These are phyloP conservation scores for Acronicta aceris DNA, from an alignment of 2,888 invertebrate genomes.

Conservation along the genomic window DNA sequence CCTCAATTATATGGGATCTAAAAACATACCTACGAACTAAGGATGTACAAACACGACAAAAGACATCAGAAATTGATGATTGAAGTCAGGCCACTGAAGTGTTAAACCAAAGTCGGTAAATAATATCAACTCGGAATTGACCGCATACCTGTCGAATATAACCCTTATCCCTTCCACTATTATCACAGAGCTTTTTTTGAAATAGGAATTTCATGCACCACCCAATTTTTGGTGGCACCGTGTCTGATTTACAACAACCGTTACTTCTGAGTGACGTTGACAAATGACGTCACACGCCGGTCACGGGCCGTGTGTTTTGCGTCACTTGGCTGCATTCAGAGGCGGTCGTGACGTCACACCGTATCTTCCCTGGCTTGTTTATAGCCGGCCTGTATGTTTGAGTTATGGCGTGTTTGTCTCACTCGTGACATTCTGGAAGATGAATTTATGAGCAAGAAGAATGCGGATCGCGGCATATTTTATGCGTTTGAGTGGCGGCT, in stretches of 20 bases:
- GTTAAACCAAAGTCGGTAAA: no score
- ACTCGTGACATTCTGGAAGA: constrained; percentile 66
- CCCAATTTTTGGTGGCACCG: constrained; percentile 50
- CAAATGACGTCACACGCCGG: constrained; percentile 79
- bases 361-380: constrained; percentile 73
- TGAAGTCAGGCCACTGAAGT: no score
- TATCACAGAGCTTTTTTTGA: constrained; percentile 51
- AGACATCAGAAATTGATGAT: constrained; percentile 15
- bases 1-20: no score
- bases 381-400: constrained; percentile 71
- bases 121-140: constrained; percentile 50
- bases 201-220: constrained; percentile 45
- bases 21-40: no score
- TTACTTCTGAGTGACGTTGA: constrained; percentile 76
- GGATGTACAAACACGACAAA: no score
- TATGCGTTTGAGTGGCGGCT: constrained; percentile 55
- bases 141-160: constrained; percentile 48
- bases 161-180: constrained; percentile 47
- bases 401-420: constrained; percentile 76
- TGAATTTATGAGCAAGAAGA: constrained; percentile 71
- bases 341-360: constrained; percentile 61
- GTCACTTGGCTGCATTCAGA: constrained; percentile 67
- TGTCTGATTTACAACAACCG: constrained; percentile 76
- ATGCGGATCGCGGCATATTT: constrained; percentile 60
- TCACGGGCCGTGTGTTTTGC: constrained; percentile 76